Conservation (phyloP, 2,888 invertebrate genomes). For the Psylliodes chrysocephalus region DNA sequence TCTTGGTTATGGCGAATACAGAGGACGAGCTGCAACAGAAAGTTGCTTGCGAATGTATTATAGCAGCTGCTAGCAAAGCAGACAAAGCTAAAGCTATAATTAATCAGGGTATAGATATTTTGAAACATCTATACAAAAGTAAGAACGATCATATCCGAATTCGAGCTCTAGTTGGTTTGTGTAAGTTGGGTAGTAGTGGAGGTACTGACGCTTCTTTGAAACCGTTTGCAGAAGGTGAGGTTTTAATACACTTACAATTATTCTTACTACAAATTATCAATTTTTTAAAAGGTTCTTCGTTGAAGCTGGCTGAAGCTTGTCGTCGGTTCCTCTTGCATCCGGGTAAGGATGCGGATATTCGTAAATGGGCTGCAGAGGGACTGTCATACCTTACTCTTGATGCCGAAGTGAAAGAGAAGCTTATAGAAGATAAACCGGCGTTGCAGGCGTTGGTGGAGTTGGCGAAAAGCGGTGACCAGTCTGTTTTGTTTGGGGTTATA, state of each 20-base stretch:
- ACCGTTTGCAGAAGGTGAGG: constrained; percentile 85
- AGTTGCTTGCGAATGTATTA: constrained; percentile 94
- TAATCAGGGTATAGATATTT: constrained; percentile 84
- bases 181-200: constrained; percentile 92
- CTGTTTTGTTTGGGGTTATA: constrained; percentile 89
- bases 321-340: constrained; percentile 85
- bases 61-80: constrained; percentile 96
- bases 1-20: constrained; percentile 94
- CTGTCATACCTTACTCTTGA: constrained; percentile 96
- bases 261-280: no score
- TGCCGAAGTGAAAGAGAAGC: constrained; percentile 97
- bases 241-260: no score
- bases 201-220: constrained; percentile 94
- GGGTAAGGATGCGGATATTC: constrained; percentile 78
- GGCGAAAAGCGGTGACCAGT: constrained; percentile 87
- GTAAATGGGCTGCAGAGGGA: constrained; percentile 97
- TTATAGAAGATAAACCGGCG: constrained; percentile 87
- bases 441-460: constrained; percentile 88
- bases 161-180: constrained; percentile 90
- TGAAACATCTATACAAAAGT: constrained; percentile 92
- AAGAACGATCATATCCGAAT: constrained; percentile 88
- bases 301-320: constrained; percentile 93
- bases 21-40: constrained; percentile 91
- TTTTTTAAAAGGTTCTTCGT: constrained; percentile 87
- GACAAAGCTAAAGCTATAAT: constrained; percentile 94